Evolutionary conservation across 2,113 vertebrate genomes (phyloP).

Genomic region (Terrapene triunguis): DNA sequence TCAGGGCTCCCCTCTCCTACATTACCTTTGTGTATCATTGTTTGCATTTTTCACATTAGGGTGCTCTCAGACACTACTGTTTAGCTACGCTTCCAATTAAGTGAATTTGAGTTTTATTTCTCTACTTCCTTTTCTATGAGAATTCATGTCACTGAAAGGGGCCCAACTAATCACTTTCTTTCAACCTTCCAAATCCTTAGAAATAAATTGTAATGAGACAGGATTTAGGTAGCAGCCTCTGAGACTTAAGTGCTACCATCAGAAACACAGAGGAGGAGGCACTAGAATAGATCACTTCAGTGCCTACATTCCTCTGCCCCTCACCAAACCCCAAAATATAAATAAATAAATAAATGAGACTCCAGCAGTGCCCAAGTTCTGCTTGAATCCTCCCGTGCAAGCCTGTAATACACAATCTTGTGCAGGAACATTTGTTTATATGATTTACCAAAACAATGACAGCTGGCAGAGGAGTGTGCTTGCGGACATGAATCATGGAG

Average conservation of each 20-base stretch:
- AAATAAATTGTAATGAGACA: slow-evolving; percentile 53
- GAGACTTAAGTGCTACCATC: slow-evolving; percentile 16
- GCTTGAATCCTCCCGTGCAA: slow-evolving; percentile 32
- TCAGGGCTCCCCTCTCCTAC: slow-evolving; percentile 12
- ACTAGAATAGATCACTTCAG: slow-evolving; percentile 38
- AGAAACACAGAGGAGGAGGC: slow-evolving; percentile 12
- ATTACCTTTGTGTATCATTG: slow-evolving; percentile 54
- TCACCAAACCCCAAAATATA: not conserved
- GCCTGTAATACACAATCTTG: slow-evolving; percentile 20
- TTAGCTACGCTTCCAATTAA: slow-evolving; percentile 50
- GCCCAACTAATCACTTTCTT: slow-evolving; percentile 39
- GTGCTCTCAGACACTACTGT: slow-evolving; percentile 31
- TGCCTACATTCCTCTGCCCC: not conserved
- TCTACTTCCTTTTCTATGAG: slow-evolving; percentile 24
- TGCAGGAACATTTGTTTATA: slow-evolving; percentile 70
- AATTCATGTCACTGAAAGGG: slow-evolving; percentile 55
- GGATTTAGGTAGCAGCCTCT: slow-evolving; percentile 12
- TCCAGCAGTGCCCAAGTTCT: slow-evolving; percentile 41
- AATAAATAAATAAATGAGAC: slow-evolving; percentile 20
- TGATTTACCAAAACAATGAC: slow-evolving; percentile 94
- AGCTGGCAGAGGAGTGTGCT: slow-evolving; percentile 95
- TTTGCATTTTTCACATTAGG: slow-evolving; percentile 61
- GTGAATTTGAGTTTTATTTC: slow-evolving; percentile 31
- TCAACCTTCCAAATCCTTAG: slow-evolving; percentile 20
- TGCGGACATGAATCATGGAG: slow-evolving; percentile 96